These are phyloP conservation scores for Danio choprae DNA, from an alignment of 2,797 vertebrate species.

Conservation along the genomic window DNA sequence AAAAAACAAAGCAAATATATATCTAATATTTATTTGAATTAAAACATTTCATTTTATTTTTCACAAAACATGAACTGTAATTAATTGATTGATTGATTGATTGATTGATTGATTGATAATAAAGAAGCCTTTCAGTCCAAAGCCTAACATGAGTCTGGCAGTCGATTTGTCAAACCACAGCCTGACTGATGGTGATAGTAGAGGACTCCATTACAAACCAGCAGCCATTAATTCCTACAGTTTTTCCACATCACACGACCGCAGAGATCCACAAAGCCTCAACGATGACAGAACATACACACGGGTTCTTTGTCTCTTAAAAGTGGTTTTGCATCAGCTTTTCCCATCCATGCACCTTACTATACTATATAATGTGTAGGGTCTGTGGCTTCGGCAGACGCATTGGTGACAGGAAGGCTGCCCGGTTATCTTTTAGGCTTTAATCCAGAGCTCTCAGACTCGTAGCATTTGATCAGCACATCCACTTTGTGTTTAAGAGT, in stretches of 20 bases:
- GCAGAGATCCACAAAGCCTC: background rate
- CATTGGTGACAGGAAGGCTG: constrained; percentile 27
- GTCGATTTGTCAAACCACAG: constrained; percentile 2
- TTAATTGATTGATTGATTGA: too few species aligned
- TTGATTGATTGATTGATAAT: too few species aligned
- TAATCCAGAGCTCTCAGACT: constrained; percentile 30
- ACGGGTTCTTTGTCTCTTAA: background rate
- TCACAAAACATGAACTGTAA: too few species aligned
- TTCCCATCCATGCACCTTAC: background rate
- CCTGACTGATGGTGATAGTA: background rate
- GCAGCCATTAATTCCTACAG: background rate
- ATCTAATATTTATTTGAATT: too few species aligned
- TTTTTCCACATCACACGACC: background rate
- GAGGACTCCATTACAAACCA: constrained; percentile 46
- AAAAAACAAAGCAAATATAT: too few species aligned
- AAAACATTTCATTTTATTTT: too few species aligned
- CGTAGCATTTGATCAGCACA: constrained; percentile 40
- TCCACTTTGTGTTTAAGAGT: constrained; percentile 28
- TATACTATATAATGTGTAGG: constrained; percentile 24
- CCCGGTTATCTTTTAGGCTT: constrained; percentile 3
- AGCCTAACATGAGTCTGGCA: background rate
- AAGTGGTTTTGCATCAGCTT: constrained; percentile 9
- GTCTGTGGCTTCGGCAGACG: constrained; percentile 17
- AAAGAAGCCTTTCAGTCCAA: too few species aligned
- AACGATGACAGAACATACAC: background rate